Percentiles rank a stretch among this genome's conserved stretches.
phyloP scores from a whole-genome alignment of 2,113 vertebrate genomes.

The Dolichallabes microphthalmus region DNA sequence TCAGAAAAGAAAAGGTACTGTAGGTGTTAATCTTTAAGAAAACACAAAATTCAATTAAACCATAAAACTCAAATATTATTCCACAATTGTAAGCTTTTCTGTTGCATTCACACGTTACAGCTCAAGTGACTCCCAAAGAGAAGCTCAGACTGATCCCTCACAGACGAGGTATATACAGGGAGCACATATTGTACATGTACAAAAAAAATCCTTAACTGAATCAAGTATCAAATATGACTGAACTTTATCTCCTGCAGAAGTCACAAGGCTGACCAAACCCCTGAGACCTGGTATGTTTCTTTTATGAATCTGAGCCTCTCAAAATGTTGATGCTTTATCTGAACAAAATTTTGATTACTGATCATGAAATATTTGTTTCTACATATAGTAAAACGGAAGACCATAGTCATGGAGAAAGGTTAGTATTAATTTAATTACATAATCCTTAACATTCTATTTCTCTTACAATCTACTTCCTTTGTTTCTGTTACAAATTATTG shows the following conservation, averaged over 20 bases:
- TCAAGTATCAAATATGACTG: not conserved
- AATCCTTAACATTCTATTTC: not conserved
- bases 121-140: constrained; percentile 9
- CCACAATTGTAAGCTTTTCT: not conserved
- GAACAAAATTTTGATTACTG: not conserved
- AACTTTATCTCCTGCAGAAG: constrained; percentile 9
- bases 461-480: not conserved
- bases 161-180: not conserved
- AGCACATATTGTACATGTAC: constrained; percentile 4
- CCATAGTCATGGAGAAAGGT: constrained; percentile 23
- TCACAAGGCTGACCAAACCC: constrained; percentile 48
- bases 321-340: not conserved
- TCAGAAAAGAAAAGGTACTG: constrained; percentile 12
- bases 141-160: constrained; percentile 16
- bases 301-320: no score
- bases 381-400: constrained; percentile 52
- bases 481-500: not conserved
- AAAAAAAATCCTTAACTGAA: constrained; percentile 30
- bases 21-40: not conserved
- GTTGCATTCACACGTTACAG: not conserved
- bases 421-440: not conserved
- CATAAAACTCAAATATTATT: not conserved
- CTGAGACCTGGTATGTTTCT: constrained; percentile 55
- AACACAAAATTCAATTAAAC: no score
- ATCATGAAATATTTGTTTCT: not conserved